Evolutionary conservation across 1,140 invertebrate species (phyloP).

Genomic region (Scaptomyza pallida): DNA sequence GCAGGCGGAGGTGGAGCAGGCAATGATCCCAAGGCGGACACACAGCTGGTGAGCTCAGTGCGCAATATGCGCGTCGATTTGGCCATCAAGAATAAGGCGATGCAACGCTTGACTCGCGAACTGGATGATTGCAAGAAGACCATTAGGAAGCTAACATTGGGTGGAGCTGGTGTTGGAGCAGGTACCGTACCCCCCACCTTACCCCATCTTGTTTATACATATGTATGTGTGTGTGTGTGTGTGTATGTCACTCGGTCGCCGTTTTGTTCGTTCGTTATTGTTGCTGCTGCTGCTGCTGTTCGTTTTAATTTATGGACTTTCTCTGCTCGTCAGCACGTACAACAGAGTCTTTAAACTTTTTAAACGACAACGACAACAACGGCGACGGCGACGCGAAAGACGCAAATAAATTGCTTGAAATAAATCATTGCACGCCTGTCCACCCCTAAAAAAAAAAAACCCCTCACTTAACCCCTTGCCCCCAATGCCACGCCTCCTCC

Average conservation of each 20-base stretch:
- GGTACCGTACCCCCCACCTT: constrained; percentile 14
- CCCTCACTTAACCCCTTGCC: neutral
- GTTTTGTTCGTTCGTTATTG: constrained; percentile 23
- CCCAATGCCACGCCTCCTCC: too few relatives aligned
- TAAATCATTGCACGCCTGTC: constrained; percentile 74
- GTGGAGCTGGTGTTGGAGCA: constrained; percentile 5
- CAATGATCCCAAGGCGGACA: constrained; percentile 87
- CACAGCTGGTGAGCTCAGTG: constrained; percentile 90
- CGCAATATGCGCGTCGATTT: constrained; percentile 90
- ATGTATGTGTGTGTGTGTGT: constrained; percentile 32
- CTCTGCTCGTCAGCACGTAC: constrained; percentile 83
- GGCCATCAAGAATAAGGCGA: constrained; percentile 88
- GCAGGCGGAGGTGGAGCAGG: neutral
- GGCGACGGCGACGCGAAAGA: constrained; percentile 34
- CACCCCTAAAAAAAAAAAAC: neutral
- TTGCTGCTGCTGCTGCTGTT: constrained; percentile 2
- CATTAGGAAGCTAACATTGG: constrained; percentile 86
- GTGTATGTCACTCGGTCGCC: constrained; percentile 70
- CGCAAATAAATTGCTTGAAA: constrained; percentile 79
- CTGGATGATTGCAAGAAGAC: constrained; percentile 90
- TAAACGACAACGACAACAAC: constrained; percentile 49
- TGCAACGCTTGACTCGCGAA: constrained; percentile 89
- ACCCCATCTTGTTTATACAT: constrained; percentile 3
- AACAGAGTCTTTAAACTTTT: constrained; percentile 49
- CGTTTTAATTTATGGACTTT: constrained; percentile 78